Evolutionary conservation across 2,888 invertebrate species (phyloP).

Genomic region (Yponomeuta cagnagella): DNA sequence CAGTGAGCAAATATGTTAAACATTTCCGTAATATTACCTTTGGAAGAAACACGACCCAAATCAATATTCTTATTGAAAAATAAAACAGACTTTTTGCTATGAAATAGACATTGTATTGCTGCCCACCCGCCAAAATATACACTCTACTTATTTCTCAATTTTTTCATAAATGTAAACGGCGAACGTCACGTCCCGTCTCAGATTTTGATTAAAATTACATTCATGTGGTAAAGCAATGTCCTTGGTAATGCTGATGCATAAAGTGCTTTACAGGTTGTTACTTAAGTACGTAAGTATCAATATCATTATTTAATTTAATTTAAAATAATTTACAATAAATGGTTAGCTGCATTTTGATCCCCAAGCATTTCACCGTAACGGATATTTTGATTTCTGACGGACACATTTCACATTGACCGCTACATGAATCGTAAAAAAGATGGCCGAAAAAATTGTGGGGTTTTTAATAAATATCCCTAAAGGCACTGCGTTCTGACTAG

Average conservation of each 20-base stretch:
- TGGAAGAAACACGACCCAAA: background rate
- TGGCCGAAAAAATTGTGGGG: background rate
- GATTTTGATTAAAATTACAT: slow-evolving; percentile 29
- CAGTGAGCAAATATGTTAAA: slow-evolving; percentile 12
- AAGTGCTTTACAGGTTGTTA: slow-evolving; percentile 40
- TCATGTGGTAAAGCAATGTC: slow-evolving; percentile 61
- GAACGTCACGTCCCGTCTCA: background rate
- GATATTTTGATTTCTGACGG: background rate
- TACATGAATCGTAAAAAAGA: background rate
- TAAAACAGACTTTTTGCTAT: background rate
- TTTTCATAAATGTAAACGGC: no score
- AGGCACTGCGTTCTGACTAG: slow-evolving; percentile 6
- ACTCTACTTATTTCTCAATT: background rate
- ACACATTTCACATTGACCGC: background rate
- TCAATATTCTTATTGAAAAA: background rate
- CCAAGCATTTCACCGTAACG: background rate
- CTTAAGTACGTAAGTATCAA: slow-evolving; percentile 1
- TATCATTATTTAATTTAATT: background rate
- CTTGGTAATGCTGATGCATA: slow-evolving; percentile 58
- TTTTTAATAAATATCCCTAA: background rate
- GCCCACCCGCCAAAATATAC: slow-evolving; percentile 4
- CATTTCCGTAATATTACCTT: slow-evolving; percentile 7
- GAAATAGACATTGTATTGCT: background rate
- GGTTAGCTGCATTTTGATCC: background rate
- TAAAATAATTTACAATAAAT: background rate